Conservation (phyloP, 2,113 vertebrate genomes). For the Hyperopisus bebe region DNA sequence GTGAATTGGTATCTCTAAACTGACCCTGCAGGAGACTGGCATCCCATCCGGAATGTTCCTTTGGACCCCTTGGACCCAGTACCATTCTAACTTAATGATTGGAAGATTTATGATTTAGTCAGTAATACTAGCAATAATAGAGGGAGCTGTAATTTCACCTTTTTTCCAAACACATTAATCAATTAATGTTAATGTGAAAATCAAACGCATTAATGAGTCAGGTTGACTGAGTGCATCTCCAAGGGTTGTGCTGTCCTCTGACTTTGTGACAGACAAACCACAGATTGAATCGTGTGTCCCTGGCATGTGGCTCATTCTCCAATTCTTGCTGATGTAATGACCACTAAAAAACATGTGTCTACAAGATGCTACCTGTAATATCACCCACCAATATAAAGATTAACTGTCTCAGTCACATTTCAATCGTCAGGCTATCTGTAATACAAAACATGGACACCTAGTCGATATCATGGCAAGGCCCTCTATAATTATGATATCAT, state of each 20-base stretch:
- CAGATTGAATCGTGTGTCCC: background rate
- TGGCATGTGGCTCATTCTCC: background rate
- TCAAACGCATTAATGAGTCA: background rate
- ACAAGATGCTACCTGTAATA: background rate
- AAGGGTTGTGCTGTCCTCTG: background rate
- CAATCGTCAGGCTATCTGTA: background rate
- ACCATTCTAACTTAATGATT: background rate
- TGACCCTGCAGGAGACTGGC: background rate
- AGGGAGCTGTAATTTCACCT: background rate
- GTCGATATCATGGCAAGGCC: background rate
- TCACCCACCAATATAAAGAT: background rate
- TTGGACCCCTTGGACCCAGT: background rate
- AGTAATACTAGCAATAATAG: background rate
- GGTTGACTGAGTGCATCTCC: background rate
- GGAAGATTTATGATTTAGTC: background rate
- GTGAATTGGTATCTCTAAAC: background rate
- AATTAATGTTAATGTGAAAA: background rate
- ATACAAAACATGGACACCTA: background rate
- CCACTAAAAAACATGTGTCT: background rate
- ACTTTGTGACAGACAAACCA: background rate
- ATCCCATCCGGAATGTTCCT: background rate
- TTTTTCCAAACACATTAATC: background rate
- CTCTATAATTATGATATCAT: background rate
- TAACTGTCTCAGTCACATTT: background rate
- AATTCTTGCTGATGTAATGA: background rate